These are phyloP conservation scores for Drosophila monieri DNA, from an alignment of 2,888 invertebrate species.

Conservation along the genomic window DNA sequence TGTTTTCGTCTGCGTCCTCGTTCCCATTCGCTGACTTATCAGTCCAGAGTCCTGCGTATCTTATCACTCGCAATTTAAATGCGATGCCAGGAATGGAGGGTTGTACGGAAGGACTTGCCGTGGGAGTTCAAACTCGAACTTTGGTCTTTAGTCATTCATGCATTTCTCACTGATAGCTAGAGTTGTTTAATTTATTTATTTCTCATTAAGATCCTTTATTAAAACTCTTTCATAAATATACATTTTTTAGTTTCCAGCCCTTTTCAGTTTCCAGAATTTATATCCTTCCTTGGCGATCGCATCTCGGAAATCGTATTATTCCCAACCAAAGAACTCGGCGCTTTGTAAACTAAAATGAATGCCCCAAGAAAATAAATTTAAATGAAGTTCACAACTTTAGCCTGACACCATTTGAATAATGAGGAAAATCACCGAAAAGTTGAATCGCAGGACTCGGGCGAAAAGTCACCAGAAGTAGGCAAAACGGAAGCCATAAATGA, in stretches of 20 bases:
- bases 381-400: conserved; percentile 58
- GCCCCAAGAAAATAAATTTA: conserved; percentile 56
- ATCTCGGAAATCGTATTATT: conserved; percentile 7
- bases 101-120: conserved; percentile 7
- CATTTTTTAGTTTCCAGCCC: too few relatives aligned
- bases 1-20: conserved; percentile 20
- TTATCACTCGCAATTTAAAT: conserved; percentile 49
- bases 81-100: conserved; percentile 18
- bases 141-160: conserved; percentile 71
- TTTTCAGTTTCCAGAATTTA: neutral
- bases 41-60: conserved; percentile 35
- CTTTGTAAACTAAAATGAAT: conserved; percentile 29
- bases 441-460: conserved; percentile 44
- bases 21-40: conserved; percentile 39
- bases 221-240: neutral
- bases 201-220: too few relatives aligned
- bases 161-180: too few relatives aligned
- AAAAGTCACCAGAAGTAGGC: conserved; percentile 65
- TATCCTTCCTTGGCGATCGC: neutral
- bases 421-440: conserved; percentile 27
- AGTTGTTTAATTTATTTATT: neutral
- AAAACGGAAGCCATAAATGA: conserved; percentile 78
- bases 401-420: conserved; percentile 48
- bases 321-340: conserved; percentile 12
- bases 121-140: conserved; percentile 47